Evolutionary conservation across 1,140 invertebrate species (phyloP), one percentile per base, ranked within the genome.

Genomic region (Lethrus apterus): DNA sequence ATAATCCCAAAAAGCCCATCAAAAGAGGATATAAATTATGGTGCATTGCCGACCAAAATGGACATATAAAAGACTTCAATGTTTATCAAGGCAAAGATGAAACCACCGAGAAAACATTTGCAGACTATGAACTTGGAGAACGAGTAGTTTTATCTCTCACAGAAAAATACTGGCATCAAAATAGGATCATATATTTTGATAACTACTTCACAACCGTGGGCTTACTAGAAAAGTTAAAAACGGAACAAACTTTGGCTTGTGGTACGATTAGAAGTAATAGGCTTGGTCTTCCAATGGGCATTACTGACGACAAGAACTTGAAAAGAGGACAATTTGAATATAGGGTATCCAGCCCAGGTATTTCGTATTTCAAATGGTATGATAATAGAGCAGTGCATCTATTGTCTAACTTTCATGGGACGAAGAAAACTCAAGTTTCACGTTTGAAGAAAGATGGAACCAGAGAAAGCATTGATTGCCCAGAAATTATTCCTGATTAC

Each of bases 11-110:
- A 18, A 73, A 73, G 58, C 68, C 67, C 24, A 69, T 68, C 46
- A 72, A 74, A 60, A 58, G 68, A 53, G 67, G 65, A 4, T 66
- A 66, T 42, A 71, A 67, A 57, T 46, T 68, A 33, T 72, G 68
- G 65, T 46, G 35, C 43, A 23, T 53, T 35, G 42, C 47, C 21
- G 51, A 52, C 20, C 34, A 49, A 44, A 21, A 59, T n/a, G 64
- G 67, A 20, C 71, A 32, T 32, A 44, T 44, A 3, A 44, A 33
- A 10, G 33, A 33, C 11, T 44, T 44, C 21, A 31, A 44, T 8
- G 21, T 44, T 9, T 33, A 44, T 30, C 42, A 32, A 21, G 29
- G 29, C 10, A 44, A 44, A 32, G 15, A 44, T 33, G 15, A 10
- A 33, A 14, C 13, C 1, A 13, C 21, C n/a, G 10, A 20, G 36